Evolutionary conservation across 2,888 invertebrate genomes (phyloP).

Genomic region (Lissocephala sabroskyi): DNA sequence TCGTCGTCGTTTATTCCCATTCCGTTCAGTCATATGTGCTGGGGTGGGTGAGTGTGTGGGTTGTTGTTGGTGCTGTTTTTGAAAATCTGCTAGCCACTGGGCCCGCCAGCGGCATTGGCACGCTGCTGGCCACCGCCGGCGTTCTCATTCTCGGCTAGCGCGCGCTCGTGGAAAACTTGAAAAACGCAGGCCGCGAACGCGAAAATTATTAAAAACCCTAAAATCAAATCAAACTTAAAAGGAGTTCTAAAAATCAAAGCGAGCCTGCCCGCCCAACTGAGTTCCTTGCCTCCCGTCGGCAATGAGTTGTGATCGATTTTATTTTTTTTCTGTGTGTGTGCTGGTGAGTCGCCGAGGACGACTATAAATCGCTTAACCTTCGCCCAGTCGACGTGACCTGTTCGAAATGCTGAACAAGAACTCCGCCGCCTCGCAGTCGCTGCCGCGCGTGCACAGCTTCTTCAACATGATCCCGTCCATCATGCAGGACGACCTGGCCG

Average conservation of each 20-base stretch:
- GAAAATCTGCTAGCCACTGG: slow-evolving; percentile 25
- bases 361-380: too few relatives aligned
- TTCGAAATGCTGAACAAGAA: slow-evolving; percentile 61
- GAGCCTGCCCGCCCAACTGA: background rate
- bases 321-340: background rate
- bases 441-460: slow-evolving; percentile 68
- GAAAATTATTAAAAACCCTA: slow-evolving; percentile 2
- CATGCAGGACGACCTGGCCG: slow-evolving; percentile 68
- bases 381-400: background rate
- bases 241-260: background rate
- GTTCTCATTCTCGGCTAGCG: slow-evolving; percentile 53
- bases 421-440: slow-evolving; percentile 58
- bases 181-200: too few relatives aligned
- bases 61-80: slow-evolving; percentile 7
- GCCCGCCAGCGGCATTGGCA: slow-evolving; percentile 25
- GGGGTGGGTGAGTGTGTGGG: background rate
- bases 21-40: background rate
- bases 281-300: background rate
- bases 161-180: slow-evolving; percentile 53
- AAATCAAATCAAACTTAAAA: slow-evolving; percentile 1
- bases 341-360: too few relatives aligned
- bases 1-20: background rate
- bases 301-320: background rate
- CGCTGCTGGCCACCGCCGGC: slow-evolving; percentile 33
- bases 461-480: slow-evolving; percentile 70